A percentile compares a stretch with the other conserved stretches of the same genome.
Evolutionary conservation across 2,888 invertebrate genomes (phyloP).

Genomic region (Drosophila flavopinicola): DNA sequence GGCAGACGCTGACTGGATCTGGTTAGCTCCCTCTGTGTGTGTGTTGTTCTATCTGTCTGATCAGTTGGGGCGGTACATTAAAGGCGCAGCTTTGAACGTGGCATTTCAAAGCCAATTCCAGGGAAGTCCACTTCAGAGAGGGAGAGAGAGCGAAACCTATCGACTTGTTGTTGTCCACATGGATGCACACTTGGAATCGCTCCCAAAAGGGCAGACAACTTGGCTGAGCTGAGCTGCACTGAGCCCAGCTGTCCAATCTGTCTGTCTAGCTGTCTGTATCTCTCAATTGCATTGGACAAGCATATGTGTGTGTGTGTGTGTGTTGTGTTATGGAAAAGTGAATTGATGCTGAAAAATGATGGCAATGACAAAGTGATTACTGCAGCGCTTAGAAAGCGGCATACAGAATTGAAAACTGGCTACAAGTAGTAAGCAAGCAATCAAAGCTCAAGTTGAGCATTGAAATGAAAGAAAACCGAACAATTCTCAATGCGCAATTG

Average conservation of each 20-base stretch:
- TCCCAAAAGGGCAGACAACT: slow-evolving; percentile 58
- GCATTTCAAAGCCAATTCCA: slow-evolving; percentile 67
- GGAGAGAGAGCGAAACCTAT: slow-evolving; percentile 20
- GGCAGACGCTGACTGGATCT: slow-evolving; percentile 34
- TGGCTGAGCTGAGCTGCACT: slow-evolving; percentile 40
- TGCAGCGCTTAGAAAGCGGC: slow-evolving; percentile 61
- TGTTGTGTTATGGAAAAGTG: slow-evolving; percentile 50
- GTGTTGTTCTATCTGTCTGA: slow-evolving; percentile 6
- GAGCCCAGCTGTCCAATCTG: slow-evolving; percentile 18
- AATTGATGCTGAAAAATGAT: slow-evolving; percentile 77
- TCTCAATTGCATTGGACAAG: slow-evolving; percentile 72
- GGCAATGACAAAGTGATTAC: slow-evolving; percentile 81
- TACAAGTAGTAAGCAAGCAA: slow-evolving; percentile 39
- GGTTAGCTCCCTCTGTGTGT: slow-evolving; percentile 1
- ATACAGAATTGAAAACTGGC: slow-evolving; percentile 23
- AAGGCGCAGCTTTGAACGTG: slow-evolving; percentile 54
- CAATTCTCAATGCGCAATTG: slow-evolving; percentile 42
- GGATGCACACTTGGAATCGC: slow-evolving; percentile 49
- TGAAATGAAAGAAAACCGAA: neutral
- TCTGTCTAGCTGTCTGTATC: slow-evolving; percentile 37
- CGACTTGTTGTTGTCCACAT: slow-evolving; percentile 47
- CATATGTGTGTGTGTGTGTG: slow-evolving; percentile 12
- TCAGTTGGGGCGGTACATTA: slow-evolving; percentile 57
- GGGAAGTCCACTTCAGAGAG: slow-evolving; percentile 71
- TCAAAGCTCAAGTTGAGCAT: slow-evolving; percentile 69